These are phyloP conservation scores for Lithophane leautieri DNA, from an alignment of 2,888 invertebrate species.

Conservation along the genomic window DNA sequence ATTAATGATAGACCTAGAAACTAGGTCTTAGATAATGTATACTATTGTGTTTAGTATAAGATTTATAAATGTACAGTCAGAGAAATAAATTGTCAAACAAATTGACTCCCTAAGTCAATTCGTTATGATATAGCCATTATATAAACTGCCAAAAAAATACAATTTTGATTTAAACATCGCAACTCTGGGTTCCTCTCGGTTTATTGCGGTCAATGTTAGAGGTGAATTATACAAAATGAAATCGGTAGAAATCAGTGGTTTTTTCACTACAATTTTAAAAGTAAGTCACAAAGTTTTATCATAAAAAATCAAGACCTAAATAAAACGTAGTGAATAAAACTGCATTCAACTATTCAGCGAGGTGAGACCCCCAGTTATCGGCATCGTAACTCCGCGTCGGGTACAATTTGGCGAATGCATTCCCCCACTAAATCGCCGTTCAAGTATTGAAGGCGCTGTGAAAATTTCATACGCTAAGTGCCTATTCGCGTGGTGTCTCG, in stretches of 20 bases:
- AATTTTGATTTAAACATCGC: no score
- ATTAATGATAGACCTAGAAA: constrained; percentile 27
- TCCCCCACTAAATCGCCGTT: constrained; percentile 80
- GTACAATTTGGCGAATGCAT: constrained; percentile 82
- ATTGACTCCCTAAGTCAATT: no score
- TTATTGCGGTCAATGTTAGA: background rate
- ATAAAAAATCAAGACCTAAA: constrained; percentile 24
- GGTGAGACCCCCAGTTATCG: constrained; percentile 64
- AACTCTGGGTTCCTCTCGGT: no score
- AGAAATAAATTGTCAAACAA: no score
- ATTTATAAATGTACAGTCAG: background rate
- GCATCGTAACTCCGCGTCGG: constrained; percentile 67
- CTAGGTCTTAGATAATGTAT: background rate
- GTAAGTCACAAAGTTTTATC: background rate
- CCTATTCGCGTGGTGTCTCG: constrained; percentile 76
- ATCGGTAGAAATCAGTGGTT: background rate
- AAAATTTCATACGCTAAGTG: constrained; percentile 86
- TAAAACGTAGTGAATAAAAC: constrained; percentile 39
- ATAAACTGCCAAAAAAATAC: no score
- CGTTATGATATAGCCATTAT: no score
- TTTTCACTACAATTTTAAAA: background rate
- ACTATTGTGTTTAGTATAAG: background rate
- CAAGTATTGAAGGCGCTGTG: constrained; percentile 79
- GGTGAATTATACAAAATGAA: background rate
- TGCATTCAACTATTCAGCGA: constrained; percentile 38